Evolutionary conservation across 1,140 invertebrate species (phyloP).

Genomic region (Drosophila teissieri): DNA sequence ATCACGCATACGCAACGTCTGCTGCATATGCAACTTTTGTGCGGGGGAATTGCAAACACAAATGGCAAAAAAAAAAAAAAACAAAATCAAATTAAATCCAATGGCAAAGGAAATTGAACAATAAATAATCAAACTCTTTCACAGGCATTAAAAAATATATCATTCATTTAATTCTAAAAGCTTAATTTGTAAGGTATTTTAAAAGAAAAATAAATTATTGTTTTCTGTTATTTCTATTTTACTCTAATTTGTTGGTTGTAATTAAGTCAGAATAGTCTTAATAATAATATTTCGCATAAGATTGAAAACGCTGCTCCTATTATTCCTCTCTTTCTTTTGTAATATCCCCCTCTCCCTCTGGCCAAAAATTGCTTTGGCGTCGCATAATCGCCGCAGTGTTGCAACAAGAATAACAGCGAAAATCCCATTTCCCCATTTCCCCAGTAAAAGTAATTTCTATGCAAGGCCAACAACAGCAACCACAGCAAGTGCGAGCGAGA

Average conservation of each 20-base stretch:
- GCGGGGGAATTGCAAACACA: constrained; percentile 13
- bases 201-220: accelerated
- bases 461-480: constrained; percentile 31
- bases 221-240: no score
- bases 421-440: constrained; percentile 33
- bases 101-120: neutral
- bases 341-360: neutral
- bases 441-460: constrained; percentile 65
- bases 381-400: constrained; percentile 56
- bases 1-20: constrained; percentile 67
- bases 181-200: neutral
- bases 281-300: no score
- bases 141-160: neutral
- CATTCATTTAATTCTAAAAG: neutral
- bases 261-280: neutral
- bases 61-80: neutral
- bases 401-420: constrained; percentile 41
- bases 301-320: constrained; percentile 3
- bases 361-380: constrained; percentile 62
- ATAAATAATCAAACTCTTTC: neutral
- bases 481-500: neutral
- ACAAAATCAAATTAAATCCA: constrained; percentile 4
- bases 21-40: constrained; percentile 58
- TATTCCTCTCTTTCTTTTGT: neutral
- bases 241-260: neutral